Base-by-base conservation (phyloP, 2,888 invertebrate genomes). In the Tachina fera region DNA sequence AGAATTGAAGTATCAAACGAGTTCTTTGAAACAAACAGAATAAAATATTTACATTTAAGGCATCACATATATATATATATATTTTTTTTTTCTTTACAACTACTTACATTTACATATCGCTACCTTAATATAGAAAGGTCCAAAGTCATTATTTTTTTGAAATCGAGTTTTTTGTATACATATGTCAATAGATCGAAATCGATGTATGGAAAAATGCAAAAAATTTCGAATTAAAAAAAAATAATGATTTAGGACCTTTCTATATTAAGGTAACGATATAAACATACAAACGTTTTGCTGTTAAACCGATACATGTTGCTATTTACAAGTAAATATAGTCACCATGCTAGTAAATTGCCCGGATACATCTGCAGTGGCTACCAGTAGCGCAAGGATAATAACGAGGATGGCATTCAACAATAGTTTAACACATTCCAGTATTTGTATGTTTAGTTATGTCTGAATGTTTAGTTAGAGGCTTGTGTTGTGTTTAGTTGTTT, bases 291-390 rank as follows among this genome's bases (percentile, higher is more conserved):
- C 13, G 22, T 56, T 56, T 3, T 31, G 45, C 16, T 47, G 13
- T 19, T 22, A 14, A 65, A 22, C 6, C 11, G n/a, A 19, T 58
- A 39, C 51, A 31, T 22, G 14, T 58, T 58, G 45, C 41, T 65
- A 56, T 56, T 75, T 41, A 19, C 53, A 31, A 56, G 47, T 56
- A 76, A 67, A 76, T 16, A 76, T 47, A 76, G 58, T 76, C 45
- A 67, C 49, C 45, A 56, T 67, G 31, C 31, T 1, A 31, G 6
- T 31, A 14, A 65, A 53, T n/a, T 51, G 49, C 11, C 11, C 11
- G 3, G 10, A 19, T 53, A 11, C 8, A 53, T 53, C 11, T 19
- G 53, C 19, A 53, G 11, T 19, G 53, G 31, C 31, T 31, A 6
- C 6, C 6, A 6, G 31, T 31, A 31, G 31, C 31, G 1, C 31